Conservation (phyloP, 2,113 vertebrate species). For the Zonotrichia leucophrys region DNA sequence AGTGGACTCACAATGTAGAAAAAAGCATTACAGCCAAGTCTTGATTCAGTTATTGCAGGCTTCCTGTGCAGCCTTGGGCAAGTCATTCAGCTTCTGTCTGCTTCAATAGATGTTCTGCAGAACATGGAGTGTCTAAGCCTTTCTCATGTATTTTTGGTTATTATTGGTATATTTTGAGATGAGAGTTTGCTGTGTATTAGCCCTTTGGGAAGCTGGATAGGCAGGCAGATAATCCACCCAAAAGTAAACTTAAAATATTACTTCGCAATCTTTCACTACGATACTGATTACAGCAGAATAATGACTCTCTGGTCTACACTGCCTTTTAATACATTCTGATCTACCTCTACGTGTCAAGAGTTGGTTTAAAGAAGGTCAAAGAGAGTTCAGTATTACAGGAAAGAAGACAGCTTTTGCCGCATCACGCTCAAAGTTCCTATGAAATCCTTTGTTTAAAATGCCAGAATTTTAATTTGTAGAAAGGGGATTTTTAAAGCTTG, state of each 20-base stretch:
- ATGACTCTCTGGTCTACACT: neutral
- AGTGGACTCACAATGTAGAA: neutral
- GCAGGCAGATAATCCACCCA: neutral
- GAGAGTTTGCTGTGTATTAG: neutral
- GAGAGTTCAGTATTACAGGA: neutral
- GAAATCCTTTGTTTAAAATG: neutral
- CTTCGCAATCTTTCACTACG: neutral
- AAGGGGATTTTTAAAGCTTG: neutral
- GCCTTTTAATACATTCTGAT: neutral
- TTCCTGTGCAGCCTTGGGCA: neutral
- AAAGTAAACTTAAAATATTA: neutral
- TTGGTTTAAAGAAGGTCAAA: neutral
- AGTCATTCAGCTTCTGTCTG: neutral
- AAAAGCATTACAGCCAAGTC: neutral
- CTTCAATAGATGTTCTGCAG: neutral
- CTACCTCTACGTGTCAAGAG: neutral
- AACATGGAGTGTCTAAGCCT: neutral
- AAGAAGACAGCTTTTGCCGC: neutral
- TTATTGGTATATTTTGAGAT: neutral
- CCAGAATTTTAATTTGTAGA: neutral
- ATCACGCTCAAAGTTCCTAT: neutral
- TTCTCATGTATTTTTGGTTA: neutral
- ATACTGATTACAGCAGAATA: neutral
- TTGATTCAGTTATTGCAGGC: neutral
- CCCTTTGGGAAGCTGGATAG: neutral